A percentile compares a stretch with the other conserved stretches of the same genome.
These are phyloP conservation scores for Intoshia linei DNA, from an alignment of 1,140 invertebrate species.

Conservation along the genomic window DNA sequence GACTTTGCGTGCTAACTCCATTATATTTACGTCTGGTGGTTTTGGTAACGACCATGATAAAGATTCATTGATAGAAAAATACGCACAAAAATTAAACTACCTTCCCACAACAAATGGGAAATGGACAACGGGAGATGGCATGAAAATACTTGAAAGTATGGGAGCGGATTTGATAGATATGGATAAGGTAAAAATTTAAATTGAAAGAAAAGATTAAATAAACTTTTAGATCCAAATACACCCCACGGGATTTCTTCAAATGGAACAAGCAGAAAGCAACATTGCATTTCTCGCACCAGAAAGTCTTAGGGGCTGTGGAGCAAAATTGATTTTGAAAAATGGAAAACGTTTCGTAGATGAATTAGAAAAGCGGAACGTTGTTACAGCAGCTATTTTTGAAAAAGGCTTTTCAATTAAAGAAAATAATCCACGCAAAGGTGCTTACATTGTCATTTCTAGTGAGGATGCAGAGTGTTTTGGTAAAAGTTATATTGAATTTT, in stretches of 20 bases:
- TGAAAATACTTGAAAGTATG: slow-evolving; percentile 8
- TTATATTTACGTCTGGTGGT: slow-evolving; percentile 15
- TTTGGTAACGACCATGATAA: slow-evolving; percentile 8
- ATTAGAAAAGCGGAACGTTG: slow-evolving; percentile 13
- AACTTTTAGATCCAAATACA: slow-evolving; percentile 1
- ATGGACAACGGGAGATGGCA: slow-evolving; percentile 18
- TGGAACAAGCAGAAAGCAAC: slow-evolving; percentile 10
- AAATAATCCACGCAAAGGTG: slow-evolving; percentile 2
- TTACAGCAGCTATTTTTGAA: slow-evolving; percentile 10
- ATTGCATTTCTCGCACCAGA: slow-evolving; percentile 19
- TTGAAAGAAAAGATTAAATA: neutral
- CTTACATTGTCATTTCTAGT: slow-evolving; percentile 10
- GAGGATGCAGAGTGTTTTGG: no score
- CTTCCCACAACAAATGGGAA: slow-evolving; percentile 17
- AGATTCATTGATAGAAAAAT: slow-evolving; percentile 12
- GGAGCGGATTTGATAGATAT: slow-evolving; percentile 5
- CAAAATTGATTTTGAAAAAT: slow-evolving; percentile 11
- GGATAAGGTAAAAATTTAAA: slow-evolving; percentile 5
- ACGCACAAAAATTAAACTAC: slow-evolving; percentile 9
- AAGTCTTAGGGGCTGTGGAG: slow-evolving; percentile 16
- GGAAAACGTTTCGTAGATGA: slow-evolving; percentile 15
- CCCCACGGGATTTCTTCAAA: slow-evolving; percentile 13
- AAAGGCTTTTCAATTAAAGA: slow-evolving; percentile 5
- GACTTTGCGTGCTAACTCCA: slow-evolving; percentile 9
- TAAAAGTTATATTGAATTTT: no score